These are phyloP conservation scores for Astur gentilis DNA, from an alignment of 2,113 vertebrate species.

Conservation along the genomic window DNA sequence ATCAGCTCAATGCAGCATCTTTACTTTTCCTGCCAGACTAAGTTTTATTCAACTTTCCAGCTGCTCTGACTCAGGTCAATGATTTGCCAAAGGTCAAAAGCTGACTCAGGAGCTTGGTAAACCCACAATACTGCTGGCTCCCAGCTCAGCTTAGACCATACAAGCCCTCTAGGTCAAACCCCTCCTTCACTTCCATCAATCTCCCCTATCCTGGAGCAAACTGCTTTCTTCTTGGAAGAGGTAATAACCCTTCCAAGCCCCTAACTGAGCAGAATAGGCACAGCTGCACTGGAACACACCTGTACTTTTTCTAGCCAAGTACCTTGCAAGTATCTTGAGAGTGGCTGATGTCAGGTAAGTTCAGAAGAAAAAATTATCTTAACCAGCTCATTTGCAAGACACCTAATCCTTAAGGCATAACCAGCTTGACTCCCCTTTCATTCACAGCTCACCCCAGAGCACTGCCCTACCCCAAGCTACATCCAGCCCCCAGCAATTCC, in stretches of 20 bases:
- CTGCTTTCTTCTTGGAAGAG: neutral
- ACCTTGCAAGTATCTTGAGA: constrained; percentile 10
- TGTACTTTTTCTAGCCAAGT: constrained; percentile 19
- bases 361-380: constrained; percentile 24
- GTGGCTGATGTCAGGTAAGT: constrained; percentile 19
- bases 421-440: neutral
- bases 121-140: neutral
- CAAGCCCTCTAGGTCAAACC: neutral
- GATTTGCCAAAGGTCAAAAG: constrained; percentile 51
- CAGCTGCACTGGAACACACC: constrained; percentile 47
- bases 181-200: neutral
- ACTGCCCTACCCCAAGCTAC: neutral
- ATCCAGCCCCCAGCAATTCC: neutral
- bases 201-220: neutral
- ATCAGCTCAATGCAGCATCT: neutral
- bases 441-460: neutral
- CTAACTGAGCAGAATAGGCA: neutral
- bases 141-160: neutral
- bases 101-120: constrained; percentile 50
- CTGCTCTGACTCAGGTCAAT: constrained; percentile 44
- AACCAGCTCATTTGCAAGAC: constrained; percentile 19
- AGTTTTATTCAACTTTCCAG: constrained; percentile 36
- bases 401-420: neutral
- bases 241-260: constrained; percentile 1
- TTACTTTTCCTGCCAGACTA: neutral